Base-by-base conservation (phyloP, 2,888 invertebrate genomes). In the Mesodorylaimus sp. region DNA sequence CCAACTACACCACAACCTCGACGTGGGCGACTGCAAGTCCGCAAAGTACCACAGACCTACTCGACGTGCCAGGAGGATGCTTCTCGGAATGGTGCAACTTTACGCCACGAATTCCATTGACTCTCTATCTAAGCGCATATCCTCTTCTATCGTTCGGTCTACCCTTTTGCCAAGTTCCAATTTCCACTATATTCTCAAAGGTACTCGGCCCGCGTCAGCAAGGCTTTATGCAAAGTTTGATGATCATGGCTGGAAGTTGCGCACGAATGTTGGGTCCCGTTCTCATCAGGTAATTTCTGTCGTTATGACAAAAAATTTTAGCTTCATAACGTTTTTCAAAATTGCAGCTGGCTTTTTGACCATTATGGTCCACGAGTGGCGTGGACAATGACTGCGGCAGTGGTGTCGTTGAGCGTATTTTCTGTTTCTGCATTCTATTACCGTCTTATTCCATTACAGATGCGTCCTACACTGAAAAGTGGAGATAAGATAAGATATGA, bases 151-250 rank as follows among this genome's bases (percentile, higher is more conserved):
- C 62, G 21, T 59, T 63, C 13, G 66, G 68, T 1, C 69, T 68
- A 51, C 65, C 68, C 0, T 56, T 60, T 19, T 60, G 65, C 50
- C 67, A 66, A 51, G 64, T 69, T 10, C 62, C 67, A 52, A 61
- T 64, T 19, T 67, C 65, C 51, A 59, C 66, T 1, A 55, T 67
- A 2, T 68, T 59, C 54, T 68, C 67, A 10, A 67, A 66, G 51
- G 60, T 69, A 5, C 58, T 69, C 1, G 69, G 68, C 37, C 66
- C 68, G 21, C 60, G 64, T 50, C 65, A 66, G 16, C 69, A 69
- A 62, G 66, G 24, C 7, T 21, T 24, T 7, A 32, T 46, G 47
- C 47, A 46, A 25, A 25, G 47, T 5, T 19, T 46, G 38, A 21
- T 23, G 5, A 25, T 46, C 7, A 38, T 21, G 37, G n/a, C 23